phyloP scores from a whole-genome alignment of 1,140 invertebrate genomes.

The Aethina tumida region DNA sequence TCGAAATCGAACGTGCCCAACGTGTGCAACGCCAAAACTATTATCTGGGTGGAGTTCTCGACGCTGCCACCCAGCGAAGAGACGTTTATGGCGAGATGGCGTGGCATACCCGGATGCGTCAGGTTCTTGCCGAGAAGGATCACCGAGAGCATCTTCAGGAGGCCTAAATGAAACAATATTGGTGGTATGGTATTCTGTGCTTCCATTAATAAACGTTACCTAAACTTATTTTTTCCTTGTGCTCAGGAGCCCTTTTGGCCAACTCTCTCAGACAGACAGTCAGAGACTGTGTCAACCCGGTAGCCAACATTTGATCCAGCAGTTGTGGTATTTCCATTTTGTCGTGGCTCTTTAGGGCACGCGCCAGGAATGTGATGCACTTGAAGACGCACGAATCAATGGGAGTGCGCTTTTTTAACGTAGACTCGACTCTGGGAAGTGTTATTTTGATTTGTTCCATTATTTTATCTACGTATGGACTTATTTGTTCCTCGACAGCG shows the following conservation, averaged over 20 bases:
- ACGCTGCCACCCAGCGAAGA: constrained; percentile 36
- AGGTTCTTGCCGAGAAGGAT: constrained; percentile 84
- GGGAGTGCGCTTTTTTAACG: constrained; percentile 56
- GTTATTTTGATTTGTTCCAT: constrained; percentile 77
- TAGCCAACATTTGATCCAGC: constrained; percentile 85
- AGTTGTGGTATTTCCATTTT: constrained; percentile 69
- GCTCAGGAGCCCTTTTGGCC: constrained; percentile 73
- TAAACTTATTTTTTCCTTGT: constrained; percentile 87
- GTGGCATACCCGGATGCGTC: constrained; percentile 66
- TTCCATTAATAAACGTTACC: too few relatives aligned
- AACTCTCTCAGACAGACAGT: constrained; percentile 86
- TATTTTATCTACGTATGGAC: constrained; percentile 68
- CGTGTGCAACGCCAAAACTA: constrained; percentile 87
- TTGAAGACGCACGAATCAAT: constrained; percentile 88
- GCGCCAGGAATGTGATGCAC: constrained; percentile 86
- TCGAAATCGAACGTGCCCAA: constrained; percentile 96
- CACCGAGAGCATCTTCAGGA: constrained; percentile 76
- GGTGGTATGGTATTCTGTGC: too few relatives aligned
- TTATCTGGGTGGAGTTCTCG: constrained; percentile 64
- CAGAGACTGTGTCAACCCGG: constrained; percentile 80
- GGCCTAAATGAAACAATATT: too few relatives aligned
- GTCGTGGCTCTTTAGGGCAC: constrained; percentile 66
- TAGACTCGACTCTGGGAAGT: constrained; percentile 68
- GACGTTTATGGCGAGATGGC: constrained; percentile 35
- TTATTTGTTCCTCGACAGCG: constrained; percentile 77